Evolutionary conservation across 1,140 invertebrate species (phyloP), one percentile per base, ranked within the genome.

Genomic region (Neocloeon triangulifer): DNA sequence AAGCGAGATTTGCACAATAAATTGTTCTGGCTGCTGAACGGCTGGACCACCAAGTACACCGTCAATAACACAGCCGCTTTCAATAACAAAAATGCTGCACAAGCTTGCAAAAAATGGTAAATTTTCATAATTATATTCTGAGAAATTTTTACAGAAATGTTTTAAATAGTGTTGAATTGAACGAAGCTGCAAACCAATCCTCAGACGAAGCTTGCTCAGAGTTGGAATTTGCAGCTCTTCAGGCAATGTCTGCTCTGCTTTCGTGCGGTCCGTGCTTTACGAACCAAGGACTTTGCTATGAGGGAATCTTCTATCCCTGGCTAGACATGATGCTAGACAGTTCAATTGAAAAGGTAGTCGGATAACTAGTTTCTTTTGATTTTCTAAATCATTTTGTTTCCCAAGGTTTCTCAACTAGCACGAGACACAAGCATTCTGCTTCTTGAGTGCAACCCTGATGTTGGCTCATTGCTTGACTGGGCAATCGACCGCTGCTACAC

Each of bases 401-500:
- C 35, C 25, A 43, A 91, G 82, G 74, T 95, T 39, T 85, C 88
- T 51, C 67, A 74, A 35, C 52, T 97, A 36, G 86, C 75, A 1
- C 71, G 88, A 26, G 86, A 96, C 56, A 95, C 88, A 1, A 76
- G 97, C 6, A 79, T 95, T 2, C 53, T 95, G 19, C 54, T 98
- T 16, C 53, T 99, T 27, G 91, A 98, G 55, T 88, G 84, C 40
- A 99, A 98, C 61, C 78, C 89, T 1, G 91, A 97, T 50, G 77
- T 80, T 33, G 82, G 86, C 1, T 66, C 79, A 3, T 55, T 98
- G 10, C 56, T 98, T 5, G 94, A 98, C 54, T 97, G 91, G 91
- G 76, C 91, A 1, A 88, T 98, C 14, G 85, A 95, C 56, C 69
- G 86, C 30, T 98, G 94, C 53, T 99, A 92, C 48, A 97, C 86